phyloP scores from a whole-genome alignment of 2,888 invertebrate genomes.

The Tiphia femorata region DNA sequence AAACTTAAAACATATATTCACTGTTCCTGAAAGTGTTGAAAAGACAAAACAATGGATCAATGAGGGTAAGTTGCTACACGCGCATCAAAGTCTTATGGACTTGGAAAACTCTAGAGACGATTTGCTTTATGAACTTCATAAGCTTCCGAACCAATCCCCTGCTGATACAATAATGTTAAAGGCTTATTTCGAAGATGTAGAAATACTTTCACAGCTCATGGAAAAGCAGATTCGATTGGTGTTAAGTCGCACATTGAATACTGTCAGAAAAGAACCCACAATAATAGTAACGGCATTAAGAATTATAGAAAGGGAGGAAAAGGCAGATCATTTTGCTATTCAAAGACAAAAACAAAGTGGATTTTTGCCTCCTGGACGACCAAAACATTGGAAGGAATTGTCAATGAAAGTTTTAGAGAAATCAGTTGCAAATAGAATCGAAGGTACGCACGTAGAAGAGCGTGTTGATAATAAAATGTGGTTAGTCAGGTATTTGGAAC shows the following conservation, averaged over 20 bases:
- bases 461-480: slow-evolving; percentile 92
- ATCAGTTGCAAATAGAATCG: slow-evolving; percentile 86
- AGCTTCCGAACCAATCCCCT: slow-evolving; percentile 90
- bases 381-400: slow-evolving; percentile 91
- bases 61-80: slow-evolving; percentile 94
- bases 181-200: slow-evolving; percentile 96
- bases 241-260: slow-evolving; percentile 90
- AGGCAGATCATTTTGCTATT: slow-evolving; percentile 89
- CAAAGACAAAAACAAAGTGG: slow-evolving; percentile 85
- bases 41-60: slow-evolving; percentile 94
- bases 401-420: slow-evolving; percentile 86
- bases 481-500: slow-evolving; percentile 94
- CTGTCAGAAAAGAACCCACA: slow-evolving; percentile 93
- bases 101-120: slow-evolving; percentile 97
- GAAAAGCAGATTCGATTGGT: slow-evolving; percentile 94
- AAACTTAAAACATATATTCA: slow-evolving; percentile 97
- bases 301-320: slow-evolving; percentile 97
- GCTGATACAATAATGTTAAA: slow-evolving; percentile 93
- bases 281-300: slow-evolving; percentile 95
- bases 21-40: slow-evolving; percentile 95
- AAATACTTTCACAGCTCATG: slow-evolving; percentile 86
- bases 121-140: slow-evolving; percentile 92
- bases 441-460: slow-evolving; percentile 95
- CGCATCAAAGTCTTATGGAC: slow-evolving; percentile 94
- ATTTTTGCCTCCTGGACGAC: slow-evolving; percentile 94